These are phyloP conservation scores for Pseudochaenichthys georgianus DNA, from an alignment of 2,797 vertebrate species.

Conservation along the genomic window DNA sequence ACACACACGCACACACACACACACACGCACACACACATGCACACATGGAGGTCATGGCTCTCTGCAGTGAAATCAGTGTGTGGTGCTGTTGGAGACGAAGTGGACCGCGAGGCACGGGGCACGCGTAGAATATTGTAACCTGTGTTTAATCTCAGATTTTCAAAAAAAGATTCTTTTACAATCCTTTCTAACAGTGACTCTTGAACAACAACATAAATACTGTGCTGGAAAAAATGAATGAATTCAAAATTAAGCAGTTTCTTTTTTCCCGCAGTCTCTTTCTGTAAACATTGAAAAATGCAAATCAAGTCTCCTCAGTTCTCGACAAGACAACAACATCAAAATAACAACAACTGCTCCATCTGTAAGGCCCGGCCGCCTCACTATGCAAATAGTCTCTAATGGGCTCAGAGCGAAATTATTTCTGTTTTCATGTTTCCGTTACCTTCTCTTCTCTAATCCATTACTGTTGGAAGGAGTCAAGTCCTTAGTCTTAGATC, in stretches of 20 bases:
- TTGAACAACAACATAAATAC: slow-evolving; percentile 98
- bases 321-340: slow-evolving; percentile 83
- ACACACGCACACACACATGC: background rate
- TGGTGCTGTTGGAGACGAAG: slow-evolving; percentile 70
- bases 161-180: slow-evolving; percentile 74
- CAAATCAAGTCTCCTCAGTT: slow-evolving; percentile 86
- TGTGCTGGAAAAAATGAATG: slow-evolving; percentile 87
- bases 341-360: slow-evolving; percentile 80
- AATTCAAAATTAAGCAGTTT: slow-evolving; percentile 83
- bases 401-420: slow-evolving; percentile 90
- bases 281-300: slow-evolving; percentile 87
- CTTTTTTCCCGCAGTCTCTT: slow-evolving; percentile 74
- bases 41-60: slow-evolving; percentile 9
- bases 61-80: slow-evolving; percentile 11
- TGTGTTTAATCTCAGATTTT: slow-evolving; percentile 86
- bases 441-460: slow-evolving; percentile 61
- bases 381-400: slow-evolving; percentile 91
- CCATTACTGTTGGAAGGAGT: slow-evolving; percentile 58
- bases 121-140: slow-evolving; percentile 93
- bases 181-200: slow-evolving; percentile 94
- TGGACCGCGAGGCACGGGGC: slow-evolving; percentile 93
- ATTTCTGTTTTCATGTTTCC: slow-evolving; percentile 83
- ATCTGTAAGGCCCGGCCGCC: slow-evolving; percentile 88
- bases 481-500: slow-evolving; percentile 69
- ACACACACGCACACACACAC: too few relatives aligned